Conservation (phyloP, 2,888 invertebrate genomes). For the Anticlea derivata region DNA sequence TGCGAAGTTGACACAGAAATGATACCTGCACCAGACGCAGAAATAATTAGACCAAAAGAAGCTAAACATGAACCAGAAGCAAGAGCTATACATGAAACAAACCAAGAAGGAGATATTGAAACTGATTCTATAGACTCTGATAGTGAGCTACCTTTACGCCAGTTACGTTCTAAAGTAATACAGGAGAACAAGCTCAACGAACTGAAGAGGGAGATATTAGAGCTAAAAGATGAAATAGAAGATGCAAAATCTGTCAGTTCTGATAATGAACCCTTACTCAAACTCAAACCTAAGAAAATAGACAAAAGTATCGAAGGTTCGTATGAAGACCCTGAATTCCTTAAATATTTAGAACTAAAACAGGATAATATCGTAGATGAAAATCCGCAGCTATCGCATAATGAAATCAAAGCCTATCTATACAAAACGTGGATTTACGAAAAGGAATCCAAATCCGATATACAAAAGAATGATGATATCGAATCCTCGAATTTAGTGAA, state of each 20-base stretch:
- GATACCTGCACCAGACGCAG: background rate
- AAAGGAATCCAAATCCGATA: constrained; percentile 61
- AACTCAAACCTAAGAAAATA: constrained; percentile 12
- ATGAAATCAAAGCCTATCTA: constrained; percentile 71
- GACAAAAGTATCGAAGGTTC: constrained; percentile 34
- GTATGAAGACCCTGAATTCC: constrained; percentile 64
- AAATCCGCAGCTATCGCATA: constrained; percentile 72
- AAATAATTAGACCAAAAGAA: no score
- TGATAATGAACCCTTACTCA: constrained; percentile 18
- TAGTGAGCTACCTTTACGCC: constrained; percentile 16
- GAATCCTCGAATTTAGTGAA: constrained; percentile 62
- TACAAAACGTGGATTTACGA: constrained; percentile 77
- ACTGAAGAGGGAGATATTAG: constrained; percentile 42
- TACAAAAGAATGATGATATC: constrained; percentile 57
- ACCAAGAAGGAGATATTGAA: constrained; percentile 6
- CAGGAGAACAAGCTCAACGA: constrained; percentile 16
- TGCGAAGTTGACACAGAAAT: background rate
- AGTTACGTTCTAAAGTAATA: constrained; percentile 10
- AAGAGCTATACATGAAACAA: constrained; percentile 4
- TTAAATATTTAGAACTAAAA: constrained; percentile 73
- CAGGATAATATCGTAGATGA: constrained; percentile 75
- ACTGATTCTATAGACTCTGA: constrained; percentile 20
- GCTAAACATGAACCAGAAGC: background rate
- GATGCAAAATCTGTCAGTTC: constrained; percentile 34
- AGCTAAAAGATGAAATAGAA: constrained; percentile 56